These are phyloP conservation scores for Anneissia japonica DNA, from an alignment of 35 echinoderm and acorn worm genomes.

Conservation along the genomic window DNA sequence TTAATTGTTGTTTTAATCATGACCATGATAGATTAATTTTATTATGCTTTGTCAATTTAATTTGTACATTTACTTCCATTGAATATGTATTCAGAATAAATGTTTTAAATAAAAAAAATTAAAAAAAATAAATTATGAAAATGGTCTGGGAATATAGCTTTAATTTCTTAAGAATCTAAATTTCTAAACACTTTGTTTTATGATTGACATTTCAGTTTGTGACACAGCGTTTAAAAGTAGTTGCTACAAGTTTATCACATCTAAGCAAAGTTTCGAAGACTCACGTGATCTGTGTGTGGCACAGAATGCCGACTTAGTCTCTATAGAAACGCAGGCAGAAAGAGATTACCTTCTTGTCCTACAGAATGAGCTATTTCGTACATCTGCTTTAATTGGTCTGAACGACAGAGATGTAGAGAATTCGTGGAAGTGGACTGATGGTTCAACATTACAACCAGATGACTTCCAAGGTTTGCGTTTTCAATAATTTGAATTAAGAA, in stretches of 20 bases:
- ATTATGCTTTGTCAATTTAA: too few species aligned
- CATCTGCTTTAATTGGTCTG: background rate
- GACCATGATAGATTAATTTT: too few species aligned
- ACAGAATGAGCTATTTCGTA: background rate
- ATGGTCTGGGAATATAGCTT: too few species aligned
- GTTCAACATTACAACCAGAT: background rate
- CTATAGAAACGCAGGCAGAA: background rate
- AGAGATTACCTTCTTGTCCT: background rate
- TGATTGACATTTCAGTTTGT: slow-evolving; percentile 1
- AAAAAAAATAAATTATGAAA: too few species aligned
- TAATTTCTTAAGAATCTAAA: too few species aligned
- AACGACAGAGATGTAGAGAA: background rate
- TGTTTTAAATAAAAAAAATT: too few species aligned
- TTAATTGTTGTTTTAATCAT: too few species aligned
- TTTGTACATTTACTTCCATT: too few species aligned
- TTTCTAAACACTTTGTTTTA: too few species aligned
- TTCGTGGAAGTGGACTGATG: background rate
- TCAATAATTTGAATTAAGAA: too few species aligned
- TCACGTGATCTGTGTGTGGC: background rate
- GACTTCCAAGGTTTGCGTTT: background rate
- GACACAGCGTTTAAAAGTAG: background rate
- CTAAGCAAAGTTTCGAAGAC: background rate
- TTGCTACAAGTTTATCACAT: background rate
- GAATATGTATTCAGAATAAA: too few species aligned
- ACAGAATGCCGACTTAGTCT: background rate